A percentile compares a stretch with the other conserved stretches of the same genome.
phyloP scores from a whole-genome alignment of 2,113 vertebrate genomes.

The Myrmophylax atrothorax region DNA sequence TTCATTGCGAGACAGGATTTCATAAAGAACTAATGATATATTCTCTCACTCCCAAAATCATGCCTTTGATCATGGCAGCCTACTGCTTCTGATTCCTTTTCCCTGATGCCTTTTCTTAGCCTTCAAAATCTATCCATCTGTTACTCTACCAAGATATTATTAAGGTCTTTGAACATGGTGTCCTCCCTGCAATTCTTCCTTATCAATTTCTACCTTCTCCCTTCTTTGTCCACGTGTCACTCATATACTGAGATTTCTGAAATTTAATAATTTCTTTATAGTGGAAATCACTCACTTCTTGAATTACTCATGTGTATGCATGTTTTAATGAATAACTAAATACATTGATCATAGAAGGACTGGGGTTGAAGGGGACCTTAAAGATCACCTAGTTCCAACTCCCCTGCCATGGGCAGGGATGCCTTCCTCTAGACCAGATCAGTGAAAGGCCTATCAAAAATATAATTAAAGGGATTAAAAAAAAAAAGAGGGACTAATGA shows the following conservation, averaged over 20 bases:
- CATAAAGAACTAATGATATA: neutral
- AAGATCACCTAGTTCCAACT: neutral
- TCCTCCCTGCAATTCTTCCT: neutral
- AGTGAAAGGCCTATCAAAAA: neutral
- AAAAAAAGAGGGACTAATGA: neutral
- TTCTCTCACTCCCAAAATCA: neutral
- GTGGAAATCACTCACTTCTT: neutral
- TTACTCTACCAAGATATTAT: neutral
- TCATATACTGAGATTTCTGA: neutral
- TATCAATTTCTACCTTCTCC: neutral
- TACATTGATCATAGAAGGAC: neutral
- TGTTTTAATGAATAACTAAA: neutral
- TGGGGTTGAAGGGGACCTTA: neutral
- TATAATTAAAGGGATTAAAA: neutral
- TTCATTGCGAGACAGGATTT: neutral
- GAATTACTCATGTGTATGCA: neutral
- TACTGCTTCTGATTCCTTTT: neutral
- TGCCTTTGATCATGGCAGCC: neutral
- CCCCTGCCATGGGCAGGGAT: neutral
- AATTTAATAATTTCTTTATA: neutral
- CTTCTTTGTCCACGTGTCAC: neutral
- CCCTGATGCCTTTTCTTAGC: neutral
- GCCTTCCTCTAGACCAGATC: neutral
- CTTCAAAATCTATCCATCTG: neutral
- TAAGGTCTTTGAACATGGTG: accelerated